Conservation (phyloP, 1,140 invertebrate genomes). For the Coelopa frigida region DNA sequence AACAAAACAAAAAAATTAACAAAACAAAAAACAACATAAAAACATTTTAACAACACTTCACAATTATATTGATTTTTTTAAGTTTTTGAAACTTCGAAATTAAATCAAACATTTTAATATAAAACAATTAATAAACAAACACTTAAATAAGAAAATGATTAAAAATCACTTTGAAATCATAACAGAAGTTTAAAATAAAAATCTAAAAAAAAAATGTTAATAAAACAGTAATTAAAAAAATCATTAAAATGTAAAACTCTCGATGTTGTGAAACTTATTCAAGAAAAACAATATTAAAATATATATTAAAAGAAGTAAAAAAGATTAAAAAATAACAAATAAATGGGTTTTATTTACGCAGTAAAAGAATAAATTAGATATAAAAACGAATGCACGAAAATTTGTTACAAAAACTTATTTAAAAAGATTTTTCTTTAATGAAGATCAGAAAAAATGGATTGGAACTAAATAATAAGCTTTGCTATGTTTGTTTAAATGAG, state of each 20-base stretch:
- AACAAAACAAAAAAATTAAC: slow-evolving; percentile 10
- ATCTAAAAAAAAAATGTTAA: slow-evolving; percentile 11
- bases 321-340: slow-evolving; percentile 19
- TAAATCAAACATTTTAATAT: too few relatives aligned
- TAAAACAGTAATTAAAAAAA: slow-evolving; percentile 2
- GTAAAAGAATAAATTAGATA: too few relatives aligned
- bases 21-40: slow-evolving; percentile 11
- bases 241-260: slow-evolving; percentile 31
- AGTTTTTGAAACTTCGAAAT: too few relatives aligned
- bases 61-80: too few relatives aligned
- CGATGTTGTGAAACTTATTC: slow-evolving; percentile 45
- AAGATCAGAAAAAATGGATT: too few relatives aligned
- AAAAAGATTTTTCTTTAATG: not conserved
- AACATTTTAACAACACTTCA: too few relatives aligned
- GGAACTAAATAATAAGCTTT: not conserved
- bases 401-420: not conserved
- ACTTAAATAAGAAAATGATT: too few relatives aligned
- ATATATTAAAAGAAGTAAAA: slow-evolving; percentile 11
- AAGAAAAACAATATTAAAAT: slow-evolving; percentile 26
- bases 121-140: too few relatives aligned
- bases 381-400: slow-evolving; percentile 2
- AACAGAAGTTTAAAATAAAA: too few relatives aligned
- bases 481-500: too few relatives aligned
- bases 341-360: too few relatives aligned
- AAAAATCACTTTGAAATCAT: too few relatives aligned